Percentiles rank a stretch among this genome's conserved stretches.
phyloP scores from a whole-genome alignment of 2,113 vertebrate species.

The Malurus melanocephalus region DNA sequence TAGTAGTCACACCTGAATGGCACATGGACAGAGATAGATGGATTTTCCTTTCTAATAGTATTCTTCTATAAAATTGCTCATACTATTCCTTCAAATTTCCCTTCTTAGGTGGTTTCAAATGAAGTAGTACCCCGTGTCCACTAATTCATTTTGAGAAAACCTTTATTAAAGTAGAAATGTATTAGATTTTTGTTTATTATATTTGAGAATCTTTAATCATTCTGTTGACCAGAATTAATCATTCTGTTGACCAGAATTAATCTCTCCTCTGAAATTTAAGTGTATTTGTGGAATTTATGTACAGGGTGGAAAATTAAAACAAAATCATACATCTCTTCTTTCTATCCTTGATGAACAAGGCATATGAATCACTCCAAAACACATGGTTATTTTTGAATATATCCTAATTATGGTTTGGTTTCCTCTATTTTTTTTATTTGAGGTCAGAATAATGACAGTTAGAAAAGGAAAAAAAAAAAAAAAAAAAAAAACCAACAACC shows the following conservation, averaged over 20 bases:
- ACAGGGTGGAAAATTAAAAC: not conserved
- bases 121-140: not conserved
- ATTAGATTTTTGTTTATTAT: not conserved
- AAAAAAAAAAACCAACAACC: slow-evolving; percentile 8
- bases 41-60: not conserved
- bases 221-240: not conserved
- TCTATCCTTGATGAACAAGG: not conserved
- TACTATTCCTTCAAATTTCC: not conserved
- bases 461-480: not conserved
- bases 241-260: not conserved
- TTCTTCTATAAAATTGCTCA: not conserved
- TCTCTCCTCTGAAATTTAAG: not conserved
- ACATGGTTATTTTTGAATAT: not conserved
- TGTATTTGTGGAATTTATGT: not conserved
- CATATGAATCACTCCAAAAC: slow-evolving; percentile 8
- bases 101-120: not conserved
- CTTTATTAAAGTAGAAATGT: not conserved
- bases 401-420: not conserved
- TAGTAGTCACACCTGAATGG: not conserved
- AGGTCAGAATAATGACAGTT: slow-evolving; percentile 38
- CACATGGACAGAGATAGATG: not conserved
- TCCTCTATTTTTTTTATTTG: slow-evolving; percentile 20
- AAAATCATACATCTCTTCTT: not conserved
- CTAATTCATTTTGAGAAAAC: not conserved
- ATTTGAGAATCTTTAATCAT: not conserved